Base-by-base conservation (phyloP, 1,140 invertebrate species). In the Drosophila albomicans region DNA sequence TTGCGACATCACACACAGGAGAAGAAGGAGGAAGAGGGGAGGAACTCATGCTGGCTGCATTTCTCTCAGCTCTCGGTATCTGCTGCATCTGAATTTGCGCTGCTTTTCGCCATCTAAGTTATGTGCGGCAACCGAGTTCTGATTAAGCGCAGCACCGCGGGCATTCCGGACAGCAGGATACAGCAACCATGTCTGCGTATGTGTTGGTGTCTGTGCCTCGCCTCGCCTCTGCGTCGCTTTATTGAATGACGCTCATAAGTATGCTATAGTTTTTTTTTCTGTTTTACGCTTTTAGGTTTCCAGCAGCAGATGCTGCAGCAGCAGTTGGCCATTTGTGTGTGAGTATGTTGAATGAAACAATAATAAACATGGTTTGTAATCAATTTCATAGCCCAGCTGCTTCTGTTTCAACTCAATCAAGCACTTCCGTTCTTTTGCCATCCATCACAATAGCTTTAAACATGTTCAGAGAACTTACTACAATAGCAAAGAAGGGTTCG, bases 101-200 rank as follows among this genome's bases (percentile, higher is more conserved):
- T 30, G 32, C 49, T 8, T 57, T 28, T 16, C 38, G 48, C 54
- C 20, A 45, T 67, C 25, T 79, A 66, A 82, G 81, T 88, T 89
- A 88, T 89, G 85, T 71, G 59, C 57, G 63, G 76, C 66, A 76
- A 48, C 43, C 51, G 61, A 68, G 71, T 56, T 72, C 84, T 88
- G 85, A 88, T 88, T 89, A 88, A 88, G 81, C 85, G 67, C 48
- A 77, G 61, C 84, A 74, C 79, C 74, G 73, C 74, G 35, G 71
- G 71, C 71, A 38, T 20, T 41, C 64, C 61, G 32, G 35, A 64
- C 69, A 69, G 2, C 5, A 79, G 63, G 70, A 54, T 70, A 38
- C 41, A 25, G 54, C 57, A 63, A 73, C 38, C 73, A 57, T 67
- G 30, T 45, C 54, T 49, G 65, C 65, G 13, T 41, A 41, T 64